These are phyloP conservation scores for Trissoscelio sp. DNA, from an alignment of 2,888 invertebrate species.

Conservation along the genomic window DNA sequence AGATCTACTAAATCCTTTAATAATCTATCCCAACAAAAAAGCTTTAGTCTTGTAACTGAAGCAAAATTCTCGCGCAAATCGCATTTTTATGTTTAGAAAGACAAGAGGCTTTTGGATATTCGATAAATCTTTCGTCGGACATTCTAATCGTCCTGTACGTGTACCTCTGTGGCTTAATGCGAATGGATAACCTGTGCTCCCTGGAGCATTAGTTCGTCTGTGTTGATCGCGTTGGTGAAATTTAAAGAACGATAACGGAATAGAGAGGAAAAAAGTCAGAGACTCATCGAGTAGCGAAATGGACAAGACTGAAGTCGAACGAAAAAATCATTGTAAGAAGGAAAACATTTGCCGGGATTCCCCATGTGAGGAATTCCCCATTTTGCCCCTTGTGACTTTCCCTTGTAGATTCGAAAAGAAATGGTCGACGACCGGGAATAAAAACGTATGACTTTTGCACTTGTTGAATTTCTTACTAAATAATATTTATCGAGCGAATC, in stretches of 20 bases:
- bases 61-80: slow-evolving; percentile 33
- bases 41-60: slow-evolving; percentile 21
- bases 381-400: not conserved
- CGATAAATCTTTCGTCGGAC: slow-evolving; percentile 64
- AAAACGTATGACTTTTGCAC: slow-evolving; percentile 13
- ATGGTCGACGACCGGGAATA: not conserved
- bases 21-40: slow-evolving; percentile 6
- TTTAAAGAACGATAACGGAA: slow-evolving; percentile 54
- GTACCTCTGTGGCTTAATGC: slow-evolving; percentile 51
- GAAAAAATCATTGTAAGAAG: not conserved
- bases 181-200: slow-evolving; percentile 73
- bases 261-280: slow-evolving; percentile 7
- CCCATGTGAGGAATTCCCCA: not conserved
- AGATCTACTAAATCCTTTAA: slow-evolving; percentile 16
- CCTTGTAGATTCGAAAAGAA: not conserved
- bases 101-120: slow-evolving; percentile 36
- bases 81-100: slow-evolving; percentile 54
- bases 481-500: slow-evolving; percentile 12
- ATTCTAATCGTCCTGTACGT: slow-evolving; percentile 76
- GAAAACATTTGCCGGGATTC: slow-evolving; percentile 6
- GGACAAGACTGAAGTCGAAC: not conserved
- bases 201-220: slow-evolving; percentile 38
- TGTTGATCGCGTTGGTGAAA: slow-evolving; percentile 41
- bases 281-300: slow-evolving; percentile 14
- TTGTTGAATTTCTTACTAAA: slow-evolving; percentile 34